These are phyloP conservation scores for Bradypodion pumilum DNA, from an alignment of 2,797 vertebrate genomes.

Conservation along the genomic window DNA sequence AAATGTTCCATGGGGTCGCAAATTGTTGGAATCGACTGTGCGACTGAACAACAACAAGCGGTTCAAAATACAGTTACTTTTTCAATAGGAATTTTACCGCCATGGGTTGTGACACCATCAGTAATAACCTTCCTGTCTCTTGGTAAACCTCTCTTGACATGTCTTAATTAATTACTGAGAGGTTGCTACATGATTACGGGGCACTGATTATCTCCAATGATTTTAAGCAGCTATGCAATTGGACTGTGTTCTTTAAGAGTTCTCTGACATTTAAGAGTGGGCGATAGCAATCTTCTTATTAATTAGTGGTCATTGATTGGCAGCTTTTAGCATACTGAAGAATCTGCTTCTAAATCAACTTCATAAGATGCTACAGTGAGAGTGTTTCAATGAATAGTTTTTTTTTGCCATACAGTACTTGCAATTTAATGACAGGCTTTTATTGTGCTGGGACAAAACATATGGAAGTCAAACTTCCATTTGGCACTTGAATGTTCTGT, in stretches of 20 bases:
- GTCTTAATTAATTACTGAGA: conserved; percentile 20
- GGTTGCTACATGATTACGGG: conserved; percentile 24
- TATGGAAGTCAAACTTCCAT: background rate
- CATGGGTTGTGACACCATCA: background rate
- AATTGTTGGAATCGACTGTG: too few species aligned
- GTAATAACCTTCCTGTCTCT: background rate
- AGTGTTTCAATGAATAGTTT: conserved; percentile 10
- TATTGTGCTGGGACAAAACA: conserved; percentile 1
- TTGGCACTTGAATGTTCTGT: background rate
- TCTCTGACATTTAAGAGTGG: conserved; percentile 1
- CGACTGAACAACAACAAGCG: too few species aligned
- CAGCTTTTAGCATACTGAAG: conserved; percentile 22
- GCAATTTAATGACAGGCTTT: conserved; percentile 14
- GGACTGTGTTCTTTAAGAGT: conserved; percentile 42
- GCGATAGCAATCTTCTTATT: background rate
- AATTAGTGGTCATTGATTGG: conserved; percentile 2
- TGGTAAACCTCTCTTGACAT: conserved; percentile 26
- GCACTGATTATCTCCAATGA: conserved; percentile 48
- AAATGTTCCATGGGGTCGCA: too few species aligned
- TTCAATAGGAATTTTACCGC: background rate
- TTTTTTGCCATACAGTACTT: conserved; percentile 10
- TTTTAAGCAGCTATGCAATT: conserved; percentile 39
- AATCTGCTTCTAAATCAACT: conserved; percentile 1
- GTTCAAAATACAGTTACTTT: background rate
- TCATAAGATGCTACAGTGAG: background rate